A percentile compares a stretch with the other conserved stretches of the same genome.
These are phyloP conservation scores for Actenoides lindsayi DNA, from an alignment of 2,113 vertebrate genomes.

Conservation along the genomic window DNA sequence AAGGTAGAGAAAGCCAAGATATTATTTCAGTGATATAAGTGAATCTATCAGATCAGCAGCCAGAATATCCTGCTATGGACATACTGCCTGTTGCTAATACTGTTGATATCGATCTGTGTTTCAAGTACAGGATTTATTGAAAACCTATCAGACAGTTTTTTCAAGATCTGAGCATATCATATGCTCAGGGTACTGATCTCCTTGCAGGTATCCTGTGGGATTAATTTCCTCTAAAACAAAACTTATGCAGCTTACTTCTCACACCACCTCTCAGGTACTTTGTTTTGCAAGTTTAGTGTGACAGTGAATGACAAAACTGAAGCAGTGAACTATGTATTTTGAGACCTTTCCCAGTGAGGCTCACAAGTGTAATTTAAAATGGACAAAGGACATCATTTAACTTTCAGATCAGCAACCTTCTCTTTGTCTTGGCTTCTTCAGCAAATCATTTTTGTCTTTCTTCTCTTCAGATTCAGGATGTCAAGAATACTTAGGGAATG, in stretches of 20 bases:
- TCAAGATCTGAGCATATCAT: not conserved
- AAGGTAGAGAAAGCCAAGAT: conserved; percentile 16
- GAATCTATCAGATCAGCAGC: not conserved
- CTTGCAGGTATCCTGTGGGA: not conserved
- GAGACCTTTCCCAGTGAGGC: not conserved
- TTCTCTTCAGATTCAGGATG: not conserved
- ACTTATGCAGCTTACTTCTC: not conserved
- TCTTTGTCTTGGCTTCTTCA: not conserved
- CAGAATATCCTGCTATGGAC: not conserved
- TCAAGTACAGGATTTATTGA: not conserved
- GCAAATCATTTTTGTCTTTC: not conserved
- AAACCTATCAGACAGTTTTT: not conserved
- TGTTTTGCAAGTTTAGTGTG: not conserved
- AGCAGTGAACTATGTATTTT: not conserved
- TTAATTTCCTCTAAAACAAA: not conserved
- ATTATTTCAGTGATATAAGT: conserved; percentile 8
- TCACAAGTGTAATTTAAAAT: not conserved
- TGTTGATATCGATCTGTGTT: not conserved
- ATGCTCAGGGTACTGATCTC: not conserved
- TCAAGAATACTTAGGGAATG: not conserved
- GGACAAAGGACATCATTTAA: not conserved
- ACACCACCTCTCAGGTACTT: not conserved
- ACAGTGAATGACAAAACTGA: not conserved
- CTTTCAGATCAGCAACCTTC: not conserved
- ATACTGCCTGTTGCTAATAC: not conserved